A percentile compares a stretch with the other conserved stretches of the same genome.
phyloP scores from a whole-genome alignment of 2,113 vertebrate genomes.

The Phalacrocorax brasilianus region DNA sequence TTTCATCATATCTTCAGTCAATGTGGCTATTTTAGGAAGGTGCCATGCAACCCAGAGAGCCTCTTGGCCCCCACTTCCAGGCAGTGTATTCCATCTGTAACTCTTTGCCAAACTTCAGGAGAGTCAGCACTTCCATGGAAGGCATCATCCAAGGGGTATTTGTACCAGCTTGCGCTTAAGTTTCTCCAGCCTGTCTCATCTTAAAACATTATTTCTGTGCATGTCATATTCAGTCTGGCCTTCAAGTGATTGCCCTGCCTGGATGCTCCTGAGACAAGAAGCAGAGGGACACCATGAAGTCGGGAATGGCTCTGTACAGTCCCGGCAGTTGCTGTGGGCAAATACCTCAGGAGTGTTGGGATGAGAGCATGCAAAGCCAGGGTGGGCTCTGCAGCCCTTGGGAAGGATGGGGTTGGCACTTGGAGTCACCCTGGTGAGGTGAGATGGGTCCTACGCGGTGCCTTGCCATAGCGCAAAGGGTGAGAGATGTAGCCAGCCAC shows the following conservation, averaged over 20 bases:
- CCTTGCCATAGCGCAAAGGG: background rate
- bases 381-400: background rate
- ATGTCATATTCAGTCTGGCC: accelerated
- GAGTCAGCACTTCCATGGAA: background rate
- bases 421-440: background rate
- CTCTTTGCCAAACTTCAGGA: background rate
- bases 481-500: background rate
- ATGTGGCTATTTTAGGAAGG: conserved; percentile 48
- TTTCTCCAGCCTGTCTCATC: background rate
- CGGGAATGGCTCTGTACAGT: background rate
- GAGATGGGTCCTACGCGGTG: background rate
- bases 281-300: background rate
- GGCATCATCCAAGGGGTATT: background rate
- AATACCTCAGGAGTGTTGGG: background rate
- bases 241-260: background rate
- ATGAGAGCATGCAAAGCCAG: background rate
- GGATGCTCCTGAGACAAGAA: background rate
- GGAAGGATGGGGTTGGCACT: background rate
- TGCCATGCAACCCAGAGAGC: background rate
- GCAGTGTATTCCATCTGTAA: background rate
- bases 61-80: background rate
- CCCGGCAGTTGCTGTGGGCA: background rate
- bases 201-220: background rate
- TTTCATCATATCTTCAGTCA: background rate
- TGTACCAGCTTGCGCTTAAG: background rate